phyloP scores from a whole-genome alignment of 2,113 vertebrate species.

The Cromileptes altivelis region DNA sequence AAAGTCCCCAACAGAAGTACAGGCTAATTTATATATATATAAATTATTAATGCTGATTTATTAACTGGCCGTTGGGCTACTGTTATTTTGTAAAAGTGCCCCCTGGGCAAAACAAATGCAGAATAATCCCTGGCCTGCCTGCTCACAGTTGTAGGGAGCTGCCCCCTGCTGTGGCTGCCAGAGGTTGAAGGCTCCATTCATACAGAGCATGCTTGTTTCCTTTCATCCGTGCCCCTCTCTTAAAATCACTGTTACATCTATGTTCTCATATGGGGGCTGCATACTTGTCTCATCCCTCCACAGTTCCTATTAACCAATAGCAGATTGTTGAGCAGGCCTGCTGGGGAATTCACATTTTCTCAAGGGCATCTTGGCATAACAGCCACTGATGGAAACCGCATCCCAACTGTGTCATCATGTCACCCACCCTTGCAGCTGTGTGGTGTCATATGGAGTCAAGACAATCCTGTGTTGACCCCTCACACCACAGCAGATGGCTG shows the following conservation, averaged over 20 bases:
- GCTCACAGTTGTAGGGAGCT: neutral
- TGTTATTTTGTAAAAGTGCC: no score
- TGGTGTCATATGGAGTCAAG: conserved; percentile 44
- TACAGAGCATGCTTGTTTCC: neutral
- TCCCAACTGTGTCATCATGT: conserved; percentile 14
- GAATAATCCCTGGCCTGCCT: no score
- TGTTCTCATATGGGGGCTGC: neutral
- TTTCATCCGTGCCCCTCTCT: neutral
- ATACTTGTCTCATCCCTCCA: neutral
- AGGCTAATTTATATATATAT: no score
- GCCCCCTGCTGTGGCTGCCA: neutral
- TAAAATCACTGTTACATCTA: conserved; percentile 1
- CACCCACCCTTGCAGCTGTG: conserved; percentile 45
- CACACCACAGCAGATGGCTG: conserved; percentile 64
- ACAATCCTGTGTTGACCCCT: conserved; percentile 46
- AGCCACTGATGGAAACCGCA: conserved; percentile 18
- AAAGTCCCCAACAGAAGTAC: no score
- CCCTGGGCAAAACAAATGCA: no score
- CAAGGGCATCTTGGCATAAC: conserved; percentile 33
- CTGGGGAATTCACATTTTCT: conserved; percentile 13
- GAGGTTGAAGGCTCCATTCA: neutral
- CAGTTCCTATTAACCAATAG: neutral
- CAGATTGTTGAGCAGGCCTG: neutral
- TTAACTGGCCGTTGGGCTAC: no score
- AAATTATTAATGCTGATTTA: no score